Conservation (phyloP, 1,140 invertebrate genomes). For the Drosophila watanabei region DNA sequence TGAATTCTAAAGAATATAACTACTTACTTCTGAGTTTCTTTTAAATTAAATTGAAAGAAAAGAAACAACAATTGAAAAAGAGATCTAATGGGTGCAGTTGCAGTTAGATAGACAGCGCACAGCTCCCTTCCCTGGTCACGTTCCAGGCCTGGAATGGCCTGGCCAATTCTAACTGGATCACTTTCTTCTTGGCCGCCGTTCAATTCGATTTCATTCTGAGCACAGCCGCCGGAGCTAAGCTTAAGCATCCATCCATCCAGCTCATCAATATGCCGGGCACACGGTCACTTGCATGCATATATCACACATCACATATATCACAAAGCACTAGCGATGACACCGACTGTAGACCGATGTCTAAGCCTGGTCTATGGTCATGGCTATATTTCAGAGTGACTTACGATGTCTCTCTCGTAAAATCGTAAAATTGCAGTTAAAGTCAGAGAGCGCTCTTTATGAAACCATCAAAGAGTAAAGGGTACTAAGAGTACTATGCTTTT, state of each 20-base stretch:
- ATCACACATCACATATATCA: background rate
- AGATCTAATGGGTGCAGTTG: slow-evolving; percentile 22
- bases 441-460: background rate
- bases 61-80: background rate
- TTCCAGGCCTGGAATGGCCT: slow-evolving; percentile 39
- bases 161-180: slow-evolving; percentile 50
- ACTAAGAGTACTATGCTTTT: background rate
- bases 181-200: slow-evolving; percentile 52
- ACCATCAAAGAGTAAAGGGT: background rate
- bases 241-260: slow-evolving; percentile 27
- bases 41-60: background rate
- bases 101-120: background rate
- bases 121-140: slow-evolving; percentile 45
- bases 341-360: slow-evolving; percentile 2
- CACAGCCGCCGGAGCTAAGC: slow-evolving; percentile 35
- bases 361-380: slow-evolving; percentile 1
- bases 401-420: slow-evolving; percentile 5
- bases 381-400: slow-evolving; percentile 19
- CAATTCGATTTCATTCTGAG: slow-evolving; percentile 52
- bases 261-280: slow-evolving; percentile 49
- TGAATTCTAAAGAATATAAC: no score
- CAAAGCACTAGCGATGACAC: slow-evolving; percentile 27
- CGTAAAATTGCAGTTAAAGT: background rate
- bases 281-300: slow-evolving; percentile 10
- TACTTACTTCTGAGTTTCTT: no score